These are phyloP conservation scores for Danio tinwini DNA, from an alignment of 2,797 vertebrate species.

Conservation along the genomic window DNA sequence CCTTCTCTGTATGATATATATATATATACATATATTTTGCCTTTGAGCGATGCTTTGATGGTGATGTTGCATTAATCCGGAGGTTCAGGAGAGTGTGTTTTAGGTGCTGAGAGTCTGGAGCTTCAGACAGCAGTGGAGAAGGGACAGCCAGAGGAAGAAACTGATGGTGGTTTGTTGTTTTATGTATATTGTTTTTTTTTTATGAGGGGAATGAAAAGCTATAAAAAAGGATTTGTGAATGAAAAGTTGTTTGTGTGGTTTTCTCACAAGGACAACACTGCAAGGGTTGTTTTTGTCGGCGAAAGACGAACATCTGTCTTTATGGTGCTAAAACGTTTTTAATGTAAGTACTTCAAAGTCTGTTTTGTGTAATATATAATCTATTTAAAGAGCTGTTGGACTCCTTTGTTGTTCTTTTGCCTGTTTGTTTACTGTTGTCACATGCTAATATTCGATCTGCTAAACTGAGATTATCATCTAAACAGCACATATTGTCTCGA, in stretches of 20 bases:
- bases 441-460: constrained; percentile 13
- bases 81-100: background rate
- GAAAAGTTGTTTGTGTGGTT: constrained; percentile 63
- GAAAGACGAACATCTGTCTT: constrained; percentile 65
- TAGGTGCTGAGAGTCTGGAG: background rate
- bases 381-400: constrained; percentile 83
- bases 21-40: background rate
- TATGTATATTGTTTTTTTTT: constrained; percentile 37
- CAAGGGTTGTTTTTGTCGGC: constrained; percentile 59
- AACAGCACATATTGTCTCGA: too few relatives aligned
- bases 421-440: background rate
- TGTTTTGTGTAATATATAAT: constrained; percentile 87
- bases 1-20: constrained; percentile 58
- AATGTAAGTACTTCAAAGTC: constrained; percentile 84
- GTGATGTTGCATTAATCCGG: background rate
- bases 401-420: constrained; percentile 74
- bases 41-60: constrained; percentile 16
- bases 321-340: constrained; percentile 81
- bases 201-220: constrained; percentile 38
- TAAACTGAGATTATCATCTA: too few relatives aligned
- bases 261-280: constrained; percentile 64
- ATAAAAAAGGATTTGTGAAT: constrained; percentile 44
- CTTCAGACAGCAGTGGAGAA: constrained; percentile 38
- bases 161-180: constrained; percentile 22
- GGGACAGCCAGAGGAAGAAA: constrained; percentile 50